phyloP scores from a whole-genome alignment of 1,140 invertebrate genomes.

The Drosophila kanapiae region DNA sequence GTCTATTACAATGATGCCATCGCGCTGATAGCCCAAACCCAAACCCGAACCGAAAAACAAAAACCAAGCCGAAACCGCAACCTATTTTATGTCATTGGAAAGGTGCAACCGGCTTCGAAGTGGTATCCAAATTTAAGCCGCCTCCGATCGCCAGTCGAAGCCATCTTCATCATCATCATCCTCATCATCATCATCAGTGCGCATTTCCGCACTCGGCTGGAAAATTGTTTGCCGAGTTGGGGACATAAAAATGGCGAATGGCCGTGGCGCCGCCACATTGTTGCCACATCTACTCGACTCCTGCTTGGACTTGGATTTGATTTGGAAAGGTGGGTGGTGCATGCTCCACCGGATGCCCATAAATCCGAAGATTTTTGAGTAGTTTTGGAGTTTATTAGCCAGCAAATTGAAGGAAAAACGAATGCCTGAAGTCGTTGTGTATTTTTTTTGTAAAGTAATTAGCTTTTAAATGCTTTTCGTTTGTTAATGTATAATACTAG shows the following conservation, averaged over 20 bases:
- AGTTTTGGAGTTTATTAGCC: constrained; percentile 32
- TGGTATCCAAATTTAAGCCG: constrained; percentile 17
- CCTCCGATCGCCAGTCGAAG: constrained; percentile 4
- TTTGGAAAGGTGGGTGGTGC: constrained; percentile 25
- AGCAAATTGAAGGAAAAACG: background rate
- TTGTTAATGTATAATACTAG: background rate
- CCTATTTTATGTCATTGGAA: constrained; percentile 65
- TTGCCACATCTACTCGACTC: constrained; percentile 35
- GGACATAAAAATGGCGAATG: constrained; percentile 69
- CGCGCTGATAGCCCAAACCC: constrained; percentile 57
- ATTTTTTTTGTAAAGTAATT: constrained; percentile 20
- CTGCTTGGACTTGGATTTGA: constrained; percentile 5
- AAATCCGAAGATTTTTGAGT: constrained; percentile 30
- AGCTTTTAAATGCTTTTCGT: constrained; percentile 1
- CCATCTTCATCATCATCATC: constrained; percentile 6
- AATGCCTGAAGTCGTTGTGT: background rate
- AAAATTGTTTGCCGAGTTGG: constrained; percentile 65
- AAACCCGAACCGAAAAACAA: constrained; percentile 1
- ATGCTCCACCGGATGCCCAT: constrained; percentile 1
- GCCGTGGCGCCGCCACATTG: constrained; percentile 62
- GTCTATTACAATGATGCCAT: constrained; percentile 82
- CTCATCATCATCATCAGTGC: constrained; percentile 12
- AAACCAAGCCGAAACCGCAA: constrained; percentile 11
- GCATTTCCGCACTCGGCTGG: constrained; percentile 54
- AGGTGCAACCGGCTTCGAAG: constrained; percentile 44